A percentile compares a stretch with the other conserved stretches of the same genome.
Conservation (phyloP, 2,113 vertebrate species). For the Dolichotis patagonum region DNA sequence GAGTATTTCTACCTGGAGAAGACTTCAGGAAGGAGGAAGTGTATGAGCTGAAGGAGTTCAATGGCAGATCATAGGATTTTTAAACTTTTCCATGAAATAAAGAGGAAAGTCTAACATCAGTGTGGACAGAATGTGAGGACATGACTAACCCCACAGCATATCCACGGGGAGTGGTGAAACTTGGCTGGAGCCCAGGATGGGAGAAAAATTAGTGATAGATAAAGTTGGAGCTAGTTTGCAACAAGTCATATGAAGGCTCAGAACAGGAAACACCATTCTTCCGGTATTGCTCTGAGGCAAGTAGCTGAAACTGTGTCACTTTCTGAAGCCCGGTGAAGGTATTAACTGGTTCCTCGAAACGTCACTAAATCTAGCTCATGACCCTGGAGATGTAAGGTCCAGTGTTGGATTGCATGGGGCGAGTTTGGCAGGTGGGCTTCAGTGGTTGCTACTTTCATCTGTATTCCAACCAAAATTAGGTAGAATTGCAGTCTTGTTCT, state of each 20-base stretch:
- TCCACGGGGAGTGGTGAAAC: neutral
- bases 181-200: neutral
- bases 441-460: neutral
- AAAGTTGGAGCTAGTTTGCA: neutral
- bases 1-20: neutral
- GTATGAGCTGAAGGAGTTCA: neutral
- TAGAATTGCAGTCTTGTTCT: neutral
- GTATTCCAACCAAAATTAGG: neutral
- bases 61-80: neutral
- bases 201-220: neutral
- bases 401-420: accelerated
- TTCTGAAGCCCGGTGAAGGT: neutral
- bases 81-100: neutral
- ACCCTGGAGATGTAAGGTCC: neutral
- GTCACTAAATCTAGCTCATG: neutral
- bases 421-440: neutral
- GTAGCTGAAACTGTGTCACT: neutral
- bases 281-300: neutral
- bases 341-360: neutral
- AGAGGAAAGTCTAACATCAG: neutral
- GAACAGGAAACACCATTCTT: neutral
- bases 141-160: neutral
- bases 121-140: neutral
- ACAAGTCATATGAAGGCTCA: neutral
- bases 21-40: neutral